phyloP scores from a whole-genome alignment of 2,113 vertebrate genomes.

The Limnothrissa miodon region DNA sequence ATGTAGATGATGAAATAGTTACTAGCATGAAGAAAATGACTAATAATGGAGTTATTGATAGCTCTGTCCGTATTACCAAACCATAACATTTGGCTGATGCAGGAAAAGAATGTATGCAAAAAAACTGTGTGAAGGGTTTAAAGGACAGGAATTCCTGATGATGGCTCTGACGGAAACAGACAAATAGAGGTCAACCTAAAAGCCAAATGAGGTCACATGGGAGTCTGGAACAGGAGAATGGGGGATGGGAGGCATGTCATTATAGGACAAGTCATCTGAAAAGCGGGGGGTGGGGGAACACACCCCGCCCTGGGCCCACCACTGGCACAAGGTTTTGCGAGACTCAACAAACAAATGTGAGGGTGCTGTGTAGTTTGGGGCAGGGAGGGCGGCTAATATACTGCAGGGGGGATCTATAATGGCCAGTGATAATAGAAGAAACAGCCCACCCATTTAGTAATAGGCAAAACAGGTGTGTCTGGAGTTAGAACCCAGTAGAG shows the following conservation, averaged over 20 bases:
- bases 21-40: background rate
- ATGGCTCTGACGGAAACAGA: constrained; percentile 46
- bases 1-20: background rate
- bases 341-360: background rate
- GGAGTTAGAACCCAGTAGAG: background rate
- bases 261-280: constrained; percentile 44
- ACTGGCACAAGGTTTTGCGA: background rate
- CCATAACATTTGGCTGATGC: background rate
- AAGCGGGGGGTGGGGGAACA: constrained; percentile 38
- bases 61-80: background rate
- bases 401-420: constrained; percentile 6
- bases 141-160: constrained; percentile 48
- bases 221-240: constrained; percentile 8
- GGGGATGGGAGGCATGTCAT: background rate
- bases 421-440: background rate
- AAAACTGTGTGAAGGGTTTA: constrained; percentile 43
- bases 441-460: constrained; percentile 13
- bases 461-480: constrained; percentile 33
- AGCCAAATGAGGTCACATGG: constrained; percentile 11
- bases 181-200: constrained; percentile 63
- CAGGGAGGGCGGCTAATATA: constrained; percentile 4
- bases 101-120: constrained; percentile 27
- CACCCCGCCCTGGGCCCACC: background rate
- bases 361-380: background rate
- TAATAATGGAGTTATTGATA: background rate